Evolutionary conservation across 1,140 invertebrate species (phyloP).

Genomic region (Drosophila neocordata): DNA sequence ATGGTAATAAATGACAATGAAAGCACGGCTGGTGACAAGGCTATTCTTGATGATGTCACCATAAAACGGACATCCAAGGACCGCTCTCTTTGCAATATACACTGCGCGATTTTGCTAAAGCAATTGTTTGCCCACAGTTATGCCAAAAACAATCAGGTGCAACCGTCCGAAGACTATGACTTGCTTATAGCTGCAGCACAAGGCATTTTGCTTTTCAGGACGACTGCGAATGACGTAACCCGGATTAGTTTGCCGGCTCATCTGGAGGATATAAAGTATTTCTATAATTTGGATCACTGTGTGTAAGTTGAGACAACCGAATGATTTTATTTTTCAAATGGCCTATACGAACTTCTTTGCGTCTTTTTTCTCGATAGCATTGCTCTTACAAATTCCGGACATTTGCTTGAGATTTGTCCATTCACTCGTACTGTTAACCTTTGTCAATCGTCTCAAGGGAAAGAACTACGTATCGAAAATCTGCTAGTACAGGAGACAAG

Average conservation of each 20-base stretch:
- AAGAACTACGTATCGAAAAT: constrained; percentile 64
- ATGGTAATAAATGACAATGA: constrained; percentile 56
- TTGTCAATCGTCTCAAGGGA: constrained; percentile 13
- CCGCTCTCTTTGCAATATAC: constrained; percentile 34
- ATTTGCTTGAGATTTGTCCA: constrained; percentile 73
- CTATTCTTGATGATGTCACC: constrained; percentile 59
- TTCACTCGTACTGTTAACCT: constrained; percentile 51
- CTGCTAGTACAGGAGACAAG: constrained; percentile 69
- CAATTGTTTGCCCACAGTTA: constrained; percentile 9
- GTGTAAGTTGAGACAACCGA: constrained; percentile 48
- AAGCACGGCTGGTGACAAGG: constrained; percentile 45
- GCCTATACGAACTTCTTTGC: background rate
- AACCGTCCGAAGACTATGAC: background rate
- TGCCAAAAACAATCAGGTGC: constrained; percentile 50
- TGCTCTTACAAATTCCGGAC: constrained; percentile 65
- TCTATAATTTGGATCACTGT: constrained; percentile 68
- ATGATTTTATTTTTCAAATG: background rate
- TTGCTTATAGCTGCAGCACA: constrained; percentile 49
- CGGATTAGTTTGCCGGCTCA: constrained; percentile 51
- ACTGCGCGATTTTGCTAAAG: constrained; percentile 49
- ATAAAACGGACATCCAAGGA: constrained; percentile 49
- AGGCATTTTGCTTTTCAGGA: constrained; percentile 39
- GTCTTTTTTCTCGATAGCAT: constrained; percentile 36
- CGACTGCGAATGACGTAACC: constrained; percentile 30
- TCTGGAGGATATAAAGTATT: constrained; percentile 57